Base-by-base conservation (phyloP, 2,113 vertebrate genomes). In the Narcine bancroftii region DNA sequence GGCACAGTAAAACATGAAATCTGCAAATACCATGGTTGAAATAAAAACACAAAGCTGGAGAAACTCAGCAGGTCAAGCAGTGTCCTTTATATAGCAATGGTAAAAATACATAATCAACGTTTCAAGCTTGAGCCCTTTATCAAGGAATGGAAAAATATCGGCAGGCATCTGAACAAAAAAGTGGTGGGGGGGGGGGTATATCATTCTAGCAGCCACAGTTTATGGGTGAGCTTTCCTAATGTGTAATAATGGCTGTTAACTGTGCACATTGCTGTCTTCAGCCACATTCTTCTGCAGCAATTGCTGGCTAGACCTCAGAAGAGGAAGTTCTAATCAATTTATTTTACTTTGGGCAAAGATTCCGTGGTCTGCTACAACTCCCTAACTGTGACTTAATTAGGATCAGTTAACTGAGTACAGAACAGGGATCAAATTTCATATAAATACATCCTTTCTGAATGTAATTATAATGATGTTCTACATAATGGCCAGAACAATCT, bases 391-490 rank as follows among this genome's bases (percentile, higher is more conserved):
- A 15, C 72, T 75, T 39, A 75, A 39, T 39, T 75, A 75, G 72
- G 29, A 39, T 39, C 72, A 75, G 15, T n/a, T 75, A 75, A 75
- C n/a, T 75, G 2, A 39, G 72, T 75, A 10, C 72, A 75, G 72
- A 15, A 9, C 72, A 75, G n/a, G n/a, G 72, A 75, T 75, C n/a
- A 75, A 39, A 73, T 73, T 73, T 36, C 72, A 73, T 11, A 15
- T n/a, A 73, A 73, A 73, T 11, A 36, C 33, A n/a, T 36, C 36
- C 36, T n/a, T 75, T 39, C n/a, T 75, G n/a, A 75, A 75, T 75
- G n/a, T 75, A 75, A 75, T 75, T 75, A 75, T 75, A n/a, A 75
- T 75, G 72, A 75, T 75, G n/a, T 75, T 75, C 36, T 39, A 75
- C 36, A 75, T 75, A 75, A 17, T 75, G 72, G 36, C 72, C 69